Evolutionary conservation across 2,113 vertebrate species (phyloP), one percentile per base, ranked within the genome.

Genomic region (Mustela nigripes): DNA sequence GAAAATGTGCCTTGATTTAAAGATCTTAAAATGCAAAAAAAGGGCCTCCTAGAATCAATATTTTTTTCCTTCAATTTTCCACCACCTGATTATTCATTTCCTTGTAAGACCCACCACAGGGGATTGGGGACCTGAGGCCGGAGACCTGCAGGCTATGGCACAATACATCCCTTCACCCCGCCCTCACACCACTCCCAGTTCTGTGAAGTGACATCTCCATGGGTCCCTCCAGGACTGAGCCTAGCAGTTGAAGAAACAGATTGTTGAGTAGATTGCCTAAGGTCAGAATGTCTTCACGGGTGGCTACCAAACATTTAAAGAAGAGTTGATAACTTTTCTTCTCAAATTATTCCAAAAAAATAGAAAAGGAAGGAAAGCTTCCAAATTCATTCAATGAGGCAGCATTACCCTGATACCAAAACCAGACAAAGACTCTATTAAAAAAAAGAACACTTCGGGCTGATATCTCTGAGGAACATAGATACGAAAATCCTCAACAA

Each of bases 1-100:
- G 21, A 39, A 89, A 95, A 91, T 42, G 76, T 92, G 36, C 76
- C 33, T 45, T 67, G 62, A 84, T 92, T 97, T 86, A 95, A 6
- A 91, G 89, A 92, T 65, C 93, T 91, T 84, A 91, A 95, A 97
- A 87, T 85, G 84, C 90, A 83, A 95, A 94, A 92, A 79, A 97
- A 94, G 65, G 62, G 67, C 80, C 83, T 92, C 45, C 63, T 7
- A 18, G 62, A 95, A 83, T 94, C 48, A 74, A 78, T 60, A 48
- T 60, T 78, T 33, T 89, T 91, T 85, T 11, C 10, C 65, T 81
- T 92, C 42, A 56, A 7, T 74, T 83, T 94, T 67, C 69, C 7
- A 81, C 58, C 58, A 78, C 26, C 87, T 86, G 83, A 42, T 87
- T 89, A 94, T 81, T 98, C 87, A 88, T 97, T 92, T 24, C 84